phyloP scores from a whole-genome alignment of 1,140 invertebrate genomes.

The Euglossa dilemma region DNA sequence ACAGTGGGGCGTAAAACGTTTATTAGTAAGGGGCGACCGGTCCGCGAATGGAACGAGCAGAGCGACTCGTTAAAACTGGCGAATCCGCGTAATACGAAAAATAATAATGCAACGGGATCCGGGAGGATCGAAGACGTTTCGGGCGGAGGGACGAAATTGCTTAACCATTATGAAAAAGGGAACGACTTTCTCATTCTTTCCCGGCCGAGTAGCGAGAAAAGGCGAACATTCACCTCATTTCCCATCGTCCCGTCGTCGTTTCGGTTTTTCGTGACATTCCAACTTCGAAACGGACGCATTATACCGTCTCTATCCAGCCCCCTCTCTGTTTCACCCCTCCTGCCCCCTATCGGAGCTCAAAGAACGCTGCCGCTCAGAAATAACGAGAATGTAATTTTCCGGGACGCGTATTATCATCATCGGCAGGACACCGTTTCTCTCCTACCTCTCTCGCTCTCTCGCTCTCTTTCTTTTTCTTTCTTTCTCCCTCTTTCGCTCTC shows the following conservation, averaged over 20 bases:
- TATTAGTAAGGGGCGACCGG: slow-evolving; percentile 11
- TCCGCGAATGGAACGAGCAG: slow-evolving; percentile 5
- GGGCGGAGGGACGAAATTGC: slow-evolving; percentile 24
- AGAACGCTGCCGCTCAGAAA: slow-evolving; percentile 37
- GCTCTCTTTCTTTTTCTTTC: background rate
- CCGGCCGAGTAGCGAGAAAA: slow-evolving; percentile 10
- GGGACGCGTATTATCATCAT: slow-evolving; percentile 60
- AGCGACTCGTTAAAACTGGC: slow-evolving; percentile 15
- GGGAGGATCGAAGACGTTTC: background rate
- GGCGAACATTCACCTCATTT: slow-evolving; percentile 51
- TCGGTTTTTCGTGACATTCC: slow-evolving; percentile 25
- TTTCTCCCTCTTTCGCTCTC: background rate
- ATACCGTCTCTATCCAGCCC: background rate
- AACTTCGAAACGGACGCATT: slow-evolving; percentile 23
- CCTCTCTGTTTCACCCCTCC: background rate
- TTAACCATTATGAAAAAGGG: slow-evolving; percentile 28
- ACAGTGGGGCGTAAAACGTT: background rate
- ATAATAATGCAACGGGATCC: slow-evolving; percentile 18
- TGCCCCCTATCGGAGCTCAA: slow-evolving; percentile 10
- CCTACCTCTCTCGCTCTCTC: background rate
- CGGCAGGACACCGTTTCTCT: slow-evolving; percentile 34
- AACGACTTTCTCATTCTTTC: slow-evolving; percentile 34
- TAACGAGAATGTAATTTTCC: slow-evolving; percentile 69
- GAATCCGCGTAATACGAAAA: slow-evolving; percentile 21
- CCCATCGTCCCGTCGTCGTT: slow-evolving; percentile 48